Evolutionary conservation across 2,888 invertebrate species (phyloP), one percentile per base, ranked within the genome.

Genomic region (Eupithecia tripunctaria): DNA sequence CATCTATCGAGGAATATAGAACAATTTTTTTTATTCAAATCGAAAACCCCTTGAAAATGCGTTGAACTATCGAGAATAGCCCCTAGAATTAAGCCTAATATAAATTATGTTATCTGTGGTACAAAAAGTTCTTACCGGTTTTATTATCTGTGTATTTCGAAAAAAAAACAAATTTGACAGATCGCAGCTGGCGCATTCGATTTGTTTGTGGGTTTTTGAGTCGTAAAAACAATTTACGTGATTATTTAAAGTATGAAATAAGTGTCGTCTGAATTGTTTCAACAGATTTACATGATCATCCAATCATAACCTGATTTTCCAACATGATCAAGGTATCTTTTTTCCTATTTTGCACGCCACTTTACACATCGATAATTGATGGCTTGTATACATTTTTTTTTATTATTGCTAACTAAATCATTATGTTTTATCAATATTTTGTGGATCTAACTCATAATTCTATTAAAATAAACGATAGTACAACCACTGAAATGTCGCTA

Each of bases 151-250:
- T 77, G 62, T 72, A 56, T 36, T 56, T 67, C 43, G 70, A 51
- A 74, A 68, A 67, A 51, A 63, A 70, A 65, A 51, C 64, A 76
- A 64, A 82, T 87, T 91, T 93, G 92, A 93, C 93, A 90, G 88
- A 82, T 92, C 88, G 93, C 92, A 93, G 93, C 93, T 93, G 93
- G 90, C 87, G 87, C 86, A 72, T 88, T 84, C 85, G 83, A 38
- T 83, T 86, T 88, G 86, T 79, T 79, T 70, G 70, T 76, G 84
- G 83, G 86, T 86, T 88, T 88, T 86, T 82, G 80, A 81, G 84
- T 85, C 82, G 75, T 80, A 84, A 76, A 84, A 81, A 72, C 51
- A 65, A 70, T 71, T 74, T 25, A 62, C 66, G 73, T 65, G 41
- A 70, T 75, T 74, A 71, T 10, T 64, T 41, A 56, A n/a, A 63